phyloP scores from a whole-genome alignment of 2,888 invertebrate genomes.

The Tenthredo scrophulariae region DNA sequence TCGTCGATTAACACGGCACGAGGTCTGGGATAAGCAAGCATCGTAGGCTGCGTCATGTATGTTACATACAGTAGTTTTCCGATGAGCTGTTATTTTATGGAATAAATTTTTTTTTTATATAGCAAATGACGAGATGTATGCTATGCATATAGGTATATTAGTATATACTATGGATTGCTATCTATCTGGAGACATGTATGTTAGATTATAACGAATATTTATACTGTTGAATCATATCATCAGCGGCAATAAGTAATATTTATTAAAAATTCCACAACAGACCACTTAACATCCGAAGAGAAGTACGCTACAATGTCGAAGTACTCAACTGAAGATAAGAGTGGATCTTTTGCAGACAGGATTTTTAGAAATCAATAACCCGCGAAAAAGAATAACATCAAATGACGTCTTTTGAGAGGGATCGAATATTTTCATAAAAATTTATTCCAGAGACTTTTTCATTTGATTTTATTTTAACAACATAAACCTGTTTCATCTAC shows the following conservation, averaged over 20 bases:
- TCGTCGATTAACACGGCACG: background rate
- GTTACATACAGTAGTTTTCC: conserved; percentile 7
- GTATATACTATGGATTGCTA: background rate
- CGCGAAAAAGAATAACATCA: background rate
- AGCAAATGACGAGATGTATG: background rate
- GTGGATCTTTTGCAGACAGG: background rate
- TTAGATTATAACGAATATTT: background rate
- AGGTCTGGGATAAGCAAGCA: background rate
- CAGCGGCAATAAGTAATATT: background rate
- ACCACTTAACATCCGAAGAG: background rate
- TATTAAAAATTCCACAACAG: background rate
- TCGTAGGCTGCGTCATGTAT: background rate
- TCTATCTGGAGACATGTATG: background rate
- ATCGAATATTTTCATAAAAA: background rate
- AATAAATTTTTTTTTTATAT: background rate
- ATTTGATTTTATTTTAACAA: background rate
- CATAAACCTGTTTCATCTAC: background rate
- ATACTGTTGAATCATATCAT: background rate
- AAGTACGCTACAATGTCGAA: background rate
- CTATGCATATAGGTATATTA: background rate
- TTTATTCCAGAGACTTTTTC: background rate
- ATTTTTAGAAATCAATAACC: background rate
- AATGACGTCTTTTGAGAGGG: background rate
- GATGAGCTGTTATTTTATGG: background rate
- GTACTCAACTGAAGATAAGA: background rate